phyloP scores from a whole-genome alignment of 2,113 vertebrate genomes.

The Dendrocopos noguchii region DNA sequence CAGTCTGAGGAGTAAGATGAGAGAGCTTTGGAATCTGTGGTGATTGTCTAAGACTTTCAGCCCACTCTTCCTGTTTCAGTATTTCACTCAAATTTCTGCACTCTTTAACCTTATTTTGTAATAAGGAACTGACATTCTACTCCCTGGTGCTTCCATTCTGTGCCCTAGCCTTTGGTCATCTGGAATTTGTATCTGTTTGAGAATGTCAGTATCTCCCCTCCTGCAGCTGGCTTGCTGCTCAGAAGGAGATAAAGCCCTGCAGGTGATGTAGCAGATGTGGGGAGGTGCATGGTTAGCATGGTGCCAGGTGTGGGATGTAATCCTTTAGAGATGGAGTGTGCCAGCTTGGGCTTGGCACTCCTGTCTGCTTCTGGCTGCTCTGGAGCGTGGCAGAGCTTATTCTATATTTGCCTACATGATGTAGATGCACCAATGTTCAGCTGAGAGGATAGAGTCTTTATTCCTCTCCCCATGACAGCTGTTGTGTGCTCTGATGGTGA shows the following conservation, averaged over 20 bases:
- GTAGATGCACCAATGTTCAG: neutral
- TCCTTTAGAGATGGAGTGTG: neutral
- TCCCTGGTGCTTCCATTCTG: neutral
- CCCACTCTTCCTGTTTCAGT: neutral
- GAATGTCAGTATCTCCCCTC: neutral
- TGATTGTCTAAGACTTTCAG: neutral
- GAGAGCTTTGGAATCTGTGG: neutral
- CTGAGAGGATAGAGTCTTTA: neutral
- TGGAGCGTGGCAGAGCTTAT: neutral
- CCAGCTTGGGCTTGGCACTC: neutral
- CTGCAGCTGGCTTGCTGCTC: neutral
- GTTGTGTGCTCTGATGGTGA: conserved; percentile 18
- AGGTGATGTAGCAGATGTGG: neutral
- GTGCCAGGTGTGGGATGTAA: neutral
- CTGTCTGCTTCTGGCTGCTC: neutral
- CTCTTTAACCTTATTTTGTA: neutral
- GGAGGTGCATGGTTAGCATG: neutral
- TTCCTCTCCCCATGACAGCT: conserved; percentile 8
- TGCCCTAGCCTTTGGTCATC: neutral
- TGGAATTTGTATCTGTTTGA: neutral
- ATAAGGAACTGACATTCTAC: neutral
- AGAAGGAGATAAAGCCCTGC: neutral
- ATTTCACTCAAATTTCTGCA: neutral
- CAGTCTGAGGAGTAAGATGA: neutral
- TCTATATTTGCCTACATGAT: neutral